phyloP scores from a whole-genome alignment of 2,113 vertebrate genomes.

The Seriola quinqueradiata region DNA sequence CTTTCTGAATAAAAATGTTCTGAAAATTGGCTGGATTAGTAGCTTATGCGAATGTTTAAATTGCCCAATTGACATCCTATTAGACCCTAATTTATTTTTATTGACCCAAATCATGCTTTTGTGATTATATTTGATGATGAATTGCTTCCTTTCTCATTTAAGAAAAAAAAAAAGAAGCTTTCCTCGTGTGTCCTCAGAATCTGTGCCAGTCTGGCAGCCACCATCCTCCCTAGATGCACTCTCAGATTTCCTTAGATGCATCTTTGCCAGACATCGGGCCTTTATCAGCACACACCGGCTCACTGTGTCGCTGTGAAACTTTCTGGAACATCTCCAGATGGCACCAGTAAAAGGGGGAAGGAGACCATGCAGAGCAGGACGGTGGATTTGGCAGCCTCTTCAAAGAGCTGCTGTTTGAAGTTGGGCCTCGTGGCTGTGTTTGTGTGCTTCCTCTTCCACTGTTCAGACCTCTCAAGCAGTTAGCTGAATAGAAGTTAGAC shows the following conservation, averaged over 20 bases:
- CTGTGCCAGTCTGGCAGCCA: conserved; percentile 50
- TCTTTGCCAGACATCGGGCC: conserved; percentile 47
- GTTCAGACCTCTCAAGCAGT: conserved; percentile 46
- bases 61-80: not conserved
- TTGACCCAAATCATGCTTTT: conserved; percentile 23
- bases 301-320: conserved; percentile 46
- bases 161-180: conserved; percentile 2
- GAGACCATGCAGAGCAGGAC: conserved; percentile 49
- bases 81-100: conserved; percentile 8
- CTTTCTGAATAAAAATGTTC: not conserved
- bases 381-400: conserved; percentile 69
- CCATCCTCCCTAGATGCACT: conserved; percentile 21
- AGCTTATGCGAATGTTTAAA: not conserved
- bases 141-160: conserved; percentile 44
- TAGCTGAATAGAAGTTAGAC: conserved; percentile 27
- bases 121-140: conserved; percentile 35
- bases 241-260: conserved; percentile 61
- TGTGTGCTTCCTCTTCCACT: conserved; percentile 47
- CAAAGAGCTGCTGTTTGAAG: conserved; percentile 69
- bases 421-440: conserved; percentile 31
- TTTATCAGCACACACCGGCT: conserved; percentile 64
- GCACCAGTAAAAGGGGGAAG: conserved; percentile 54
- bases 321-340: conserved; percentile 75
- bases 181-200: conserved; percentile 40
- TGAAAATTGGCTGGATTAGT: not conserved